These are phyloP conservation scores for Sphecodes monilicornis DNA, from an alignment of 2,888 invertebrate species.

Conservation along the genomic window DNA sequence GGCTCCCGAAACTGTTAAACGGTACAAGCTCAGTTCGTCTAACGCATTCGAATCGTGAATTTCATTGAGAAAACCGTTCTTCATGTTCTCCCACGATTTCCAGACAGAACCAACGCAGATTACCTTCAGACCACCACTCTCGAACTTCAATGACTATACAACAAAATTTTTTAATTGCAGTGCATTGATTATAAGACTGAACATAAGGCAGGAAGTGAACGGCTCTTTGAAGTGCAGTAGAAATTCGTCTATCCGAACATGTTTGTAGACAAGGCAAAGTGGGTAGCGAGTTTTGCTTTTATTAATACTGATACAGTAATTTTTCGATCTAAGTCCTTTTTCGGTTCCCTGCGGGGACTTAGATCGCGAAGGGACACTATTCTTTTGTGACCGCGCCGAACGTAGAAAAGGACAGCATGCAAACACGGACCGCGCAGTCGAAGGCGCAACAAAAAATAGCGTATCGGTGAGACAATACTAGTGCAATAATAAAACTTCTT, in stretches of 20 bases:
- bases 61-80: conserved; percentile 88
- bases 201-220: neutral
- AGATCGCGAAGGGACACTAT: no score
- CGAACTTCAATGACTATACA: conserved; percentile 85
- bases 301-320: neutral
- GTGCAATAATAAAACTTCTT: no score
- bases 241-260: neutral
- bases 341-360: no score
- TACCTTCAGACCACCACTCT: conserved; percentile 88
- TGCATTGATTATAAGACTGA: neutral
- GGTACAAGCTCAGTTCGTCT: conserved; percentile 87
- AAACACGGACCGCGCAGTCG: no score
- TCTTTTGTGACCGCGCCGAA: no score
- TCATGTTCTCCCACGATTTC: conserved; percentile 94
- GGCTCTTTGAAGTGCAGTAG: neutral
- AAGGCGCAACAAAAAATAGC: no score
- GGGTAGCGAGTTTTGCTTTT: neutral
- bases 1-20: conserved; percentile 91
- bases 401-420: no score
- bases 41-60: conserved; percentile 85
- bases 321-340: no score
- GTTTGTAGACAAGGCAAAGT: neutral
- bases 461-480: no score
- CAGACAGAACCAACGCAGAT: conserved; percentile 98
- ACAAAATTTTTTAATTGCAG: neutral